Percentiles rank a stretch among this genome's conserved stretches.
Evolutionary conservation across 1,140 invertebrate genomes (phyloP).

Genomic region (Habropoda laboriosa): DNA sequence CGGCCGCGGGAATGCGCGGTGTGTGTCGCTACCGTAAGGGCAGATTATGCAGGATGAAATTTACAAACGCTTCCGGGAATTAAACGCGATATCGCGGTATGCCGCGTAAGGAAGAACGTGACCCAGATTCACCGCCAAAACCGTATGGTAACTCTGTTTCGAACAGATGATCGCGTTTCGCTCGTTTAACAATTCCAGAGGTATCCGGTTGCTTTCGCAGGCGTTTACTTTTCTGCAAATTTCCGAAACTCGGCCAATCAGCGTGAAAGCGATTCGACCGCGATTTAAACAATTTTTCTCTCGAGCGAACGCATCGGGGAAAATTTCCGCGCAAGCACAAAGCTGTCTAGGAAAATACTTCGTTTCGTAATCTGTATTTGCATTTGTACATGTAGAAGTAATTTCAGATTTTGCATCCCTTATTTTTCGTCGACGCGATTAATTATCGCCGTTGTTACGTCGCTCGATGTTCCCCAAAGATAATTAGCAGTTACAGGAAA

Average conservation of each 20-base stretch:
- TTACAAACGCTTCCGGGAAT: slow-evolving; percentile 8
- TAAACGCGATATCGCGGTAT: slow-evolving; percentile 12
- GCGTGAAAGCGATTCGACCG: too few relatives aligned
- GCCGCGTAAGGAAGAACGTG: slow-evolving; percentile 6
- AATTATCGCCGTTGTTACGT: too few relatives aligned
- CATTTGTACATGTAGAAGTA: too few relatives aligned
- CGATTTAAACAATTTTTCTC: background rate
- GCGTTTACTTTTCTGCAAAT: background rate
- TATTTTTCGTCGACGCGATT: too few relatives aligned
- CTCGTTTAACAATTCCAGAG: background rate
- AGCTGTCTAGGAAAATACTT: too few relatives aligned
- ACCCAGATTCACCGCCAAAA: slow-evolving; percentile 9
- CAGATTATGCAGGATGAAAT: background rate
- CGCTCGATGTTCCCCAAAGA: too few relatives aligned
- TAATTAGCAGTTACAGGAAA: too few relatives aligned
- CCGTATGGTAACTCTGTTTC: background rate
- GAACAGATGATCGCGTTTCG: slow-evolving; percentile 5
- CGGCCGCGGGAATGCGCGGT: background rate
- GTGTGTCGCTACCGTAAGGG: background rate
- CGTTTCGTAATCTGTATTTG: background rate
- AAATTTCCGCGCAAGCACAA: too few relatives aligned
- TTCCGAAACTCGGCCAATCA: background rate
- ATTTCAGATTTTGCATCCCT: too few relatives aligned
- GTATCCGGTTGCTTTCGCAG: background rate
- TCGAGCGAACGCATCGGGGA: too few relatives aligned